phyloP scores from a whole-genome alignment of 2,113 vertebrate genomes.

The Strix aluco region DNA sequence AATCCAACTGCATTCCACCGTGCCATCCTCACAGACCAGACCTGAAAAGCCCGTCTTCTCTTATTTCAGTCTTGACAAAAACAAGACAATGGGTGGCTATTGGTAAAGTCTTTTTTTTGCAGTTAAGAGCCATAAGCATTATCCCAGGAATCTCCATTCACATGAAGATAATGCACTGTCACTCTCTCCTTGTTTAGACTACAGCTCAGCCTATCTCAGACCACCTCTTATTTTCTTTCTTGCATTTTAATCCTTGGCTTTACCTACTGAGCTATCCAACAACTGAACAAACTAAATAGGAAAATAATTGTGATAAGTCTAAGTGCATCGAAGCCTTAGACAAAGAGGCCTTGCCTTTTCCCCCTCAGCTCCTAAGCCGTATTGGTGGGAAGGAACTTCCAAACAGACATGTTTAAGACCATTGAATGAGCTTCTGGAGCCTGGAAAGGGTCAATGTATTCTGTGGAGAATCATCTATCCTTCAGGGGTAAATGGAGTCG shows the following conservation, averaged over 20 bases:
- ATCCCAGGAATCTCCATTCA: constrained; percentile 79
- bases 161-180: constrained; percentile 75
- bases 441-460: constrained; percentile 32
- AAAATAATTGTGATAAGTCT: constrained; percentile 71
- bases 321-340: constrained; percentile 71
- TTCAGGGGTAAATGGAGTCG: not conserved
- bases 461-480: not conserved
- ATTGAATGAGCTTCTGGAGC: constrained; percentile 62
- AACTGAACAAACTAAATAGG: constrained; percentile 75
- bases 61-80: constrained; percentile 82
- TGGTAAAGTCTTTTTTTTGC: constrained; percentile 67
- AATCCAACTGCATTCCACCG: constrained; percentile 76
- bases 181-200: constrained; percentile 73
- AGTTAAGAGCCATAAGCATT: constrained; percentile 70
- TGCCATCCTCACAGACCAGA: constrained; percentile 63
- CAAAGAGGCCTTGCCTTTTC: constrained; percentile 71
- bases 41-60: constrained; percentile 74
- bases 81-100: constrained; percentile 80
- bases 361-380: constrained; percentile 44
- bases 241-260: constrained; percentile 79
- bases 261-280: constrained; percentile 63
- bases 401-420: constrained; percentile 36
- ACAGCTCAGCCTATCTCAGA: constrained; percentile 68
- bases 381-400: constrained; percentile 67
- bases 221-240: constrained; percentile 73